phyloP scores from a whole-genome alignment of 1,140 invertebrate species.

The Aricia agestis region DNA sequence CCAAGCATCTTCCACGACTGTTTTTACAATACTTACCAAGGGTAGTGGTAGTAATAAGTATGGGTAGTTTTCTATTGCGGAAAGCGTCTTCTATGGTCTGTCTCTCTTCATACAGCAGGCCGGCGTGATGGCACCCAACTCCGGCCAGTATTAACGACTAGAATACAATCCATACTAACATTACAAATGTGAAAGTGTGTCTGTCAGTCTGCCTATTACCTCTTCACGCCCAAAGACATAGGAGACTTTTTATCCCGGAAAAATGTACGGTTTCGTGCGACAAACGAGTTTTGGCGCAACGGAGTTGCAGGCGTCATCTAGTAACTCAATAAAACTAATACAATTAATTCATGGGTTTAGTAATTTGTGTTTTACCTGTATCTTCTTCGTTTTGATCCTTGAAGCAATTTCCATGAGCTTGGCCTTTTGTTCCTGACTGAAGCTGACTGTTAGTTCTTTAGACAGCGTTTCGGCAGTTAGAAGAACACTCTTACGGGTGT shows the following conservation, averaged over 20 bases:
- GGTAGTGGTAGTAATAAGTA: slow-evolving; percentile 84
- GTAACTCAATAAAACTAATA: too few species aligned
- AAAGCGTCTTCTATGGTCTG: slow-evolving; percentile 81
- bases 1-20: too few species aligned
- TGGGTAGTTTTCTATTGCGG: slow-evolving; percentile 78
- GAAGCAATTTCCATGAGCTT: slow-evolving; percentile 71
- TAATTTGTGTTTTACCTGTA: slow-evolving; percentile 70
- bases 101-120: slow-evolving; percentile 81
- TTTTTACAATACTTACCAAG: slow-evolving; percentile 68
- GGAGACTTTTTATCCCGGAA: too few species aligned
- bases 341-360: too few species aligned
- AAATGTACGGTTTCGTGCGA: too few species aligned
- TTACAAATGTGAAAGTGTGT: too few species aligned
- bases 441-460: slow-evolving; percentile 77
- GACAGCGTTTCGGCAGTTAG: slow-evolving; percentile 81
- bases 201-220: too few species aligned
- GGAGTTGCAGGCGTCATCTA: too few species aligned
- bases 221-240: too few species aligned
- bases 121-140: slow-evolving; percentile 88
- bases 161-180: too few species aligned
- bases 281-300: too few species aligned
- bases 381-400: slow-evolving; percentile 78
- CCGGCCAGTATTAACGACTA: slow-evolving; percentile 76
- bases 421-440: slow-evolving; percentile 75
- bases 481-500: slow-evolving; percentile 84